Evolutionary conservation across 2,113 vertebrate genomes (phyloP).

Genomic region (Salvelinus namaycush): DNA sequence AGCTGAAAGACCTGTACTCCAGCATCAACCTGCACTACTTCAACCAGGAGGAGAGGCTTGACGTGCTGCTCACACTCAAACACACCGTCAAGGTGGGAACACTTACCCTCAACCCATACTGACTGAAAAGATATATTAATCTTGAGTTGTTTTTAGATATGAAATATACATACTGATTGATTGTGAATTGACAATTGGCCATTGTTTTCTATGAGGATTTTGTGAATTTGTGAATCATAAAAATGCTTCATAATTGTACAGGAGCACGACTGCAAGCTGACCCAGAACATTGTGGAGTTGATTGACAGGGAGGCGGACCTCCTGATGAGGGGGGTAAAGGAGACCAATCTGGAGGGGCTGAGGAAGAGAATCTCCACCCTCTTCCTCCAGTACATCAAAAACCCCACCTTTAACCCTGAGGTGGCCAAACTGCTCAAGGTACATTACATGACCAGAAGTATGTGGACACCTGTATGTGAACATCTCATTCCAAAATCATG

Average conservation of each 20-base stretch:
- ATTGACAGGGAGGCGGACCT: conserved; percentile 90
- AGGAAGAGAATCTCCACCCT: conserved; percentile 89
- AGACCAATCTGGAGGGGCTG: conserved; percentile 83
- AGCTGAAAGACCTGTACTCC: conserved; percentile 80
- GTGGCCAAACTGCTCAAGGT: conserved; percentile 83
- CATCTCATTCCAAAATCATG: too few relatives aligned
- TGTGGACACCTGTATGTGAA: too few relatives aligned
- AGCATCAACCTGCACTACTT: conserved; percentile 73
- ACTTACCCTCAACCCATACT: not conserved
- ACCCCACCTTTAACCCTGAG: conserved; percentile 86
- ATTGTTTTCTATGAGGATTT: not conserved
- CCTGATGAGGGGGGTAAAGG: conserved; percentile 78
- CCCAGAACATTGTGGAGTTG: conserved; percentile 83
- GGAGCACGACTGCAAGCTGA: conserved; percentile 79
- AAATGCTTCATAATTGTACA: conserved; percentile 72
- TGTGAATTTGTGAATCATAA: not conserved
- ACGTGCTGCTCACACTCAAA: conserved; percentile 80
- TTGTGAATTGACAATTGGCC: too few relatives aligned
- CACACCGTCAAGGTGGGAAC: conserved; percentile 69
- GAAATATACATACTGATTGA: not conserved
- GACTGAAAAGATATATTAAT: conserved; percentile 45
- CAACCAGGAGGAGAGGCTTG: conserved; percentile 80
- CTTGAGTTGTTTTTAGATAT: not conserved
- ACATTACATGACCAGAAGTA: not conserved
- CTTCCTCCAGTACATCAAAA: conserved; percentile 92